phyloP scores from a whole-genome alignment of 2,113 vertebrate species.

The Polypterus bichir region DNA sequence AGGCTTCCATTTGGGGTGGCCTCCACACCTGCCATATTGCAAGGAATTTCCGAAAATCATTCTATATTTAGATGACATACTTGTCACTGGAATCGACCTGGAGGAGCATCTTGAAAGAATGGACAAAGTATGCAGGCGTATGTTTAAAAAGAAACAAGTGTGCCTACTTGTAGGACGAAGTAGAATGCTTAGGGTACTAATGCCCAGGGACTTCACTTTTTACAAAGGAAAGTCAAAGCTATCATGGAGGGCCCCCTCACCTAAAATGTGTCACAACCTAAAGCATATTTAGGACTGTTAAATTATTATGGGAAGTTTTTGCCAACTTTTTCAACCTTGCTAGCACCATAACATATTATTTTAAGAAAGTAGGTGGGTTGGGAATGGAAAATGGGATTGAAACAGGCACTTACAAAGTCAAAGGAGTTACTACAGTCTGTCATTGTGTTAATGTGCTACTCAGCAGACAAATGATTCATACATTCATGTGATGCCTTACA shows the following conservation, averaged over 20 bases:
- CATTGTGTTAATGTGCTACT: not conserved
- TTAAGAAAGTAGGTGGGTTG: not conserved
- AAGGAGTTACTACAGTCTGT: conserved; percentile 3
- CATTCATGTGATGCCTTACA: not conserved
- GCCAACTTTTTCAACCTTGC: not conserved
- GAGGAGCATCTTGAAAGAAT: no score
- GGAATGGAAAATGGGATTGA: not conserved
- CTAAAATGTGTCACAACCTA: not conserved
- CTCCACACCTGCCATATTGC: not conserved
- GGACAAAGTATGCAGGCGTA: no score
- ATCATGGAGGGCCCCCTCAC: conserved; percentile 1
- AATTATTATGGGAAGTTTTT: conserved; percentile 6
- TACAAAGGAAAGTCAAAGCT: not conserved
- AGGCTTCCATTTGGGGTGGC: not conserved
- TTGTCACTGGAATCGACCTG: not conserved
- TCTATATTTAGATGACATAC: not conserved
- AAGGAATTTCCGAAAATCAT: not conserved
- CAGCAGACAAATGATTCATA: not conserved
- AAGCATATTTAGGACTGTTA: conserved; percentile 1
- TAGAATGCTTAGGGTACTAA: conserved; percentile 2
- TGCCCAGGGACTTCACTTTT: not conserved
- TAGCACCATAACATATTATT: conserved; percentile 1
- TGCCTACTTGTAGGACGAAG: no score
- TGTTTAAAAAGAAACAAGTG: no score
- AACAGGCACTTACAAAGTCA: not conserved